Base-by-base conservation (phyloP, 2,888 invertebrate species). In the Sycophila texana region DNA sequence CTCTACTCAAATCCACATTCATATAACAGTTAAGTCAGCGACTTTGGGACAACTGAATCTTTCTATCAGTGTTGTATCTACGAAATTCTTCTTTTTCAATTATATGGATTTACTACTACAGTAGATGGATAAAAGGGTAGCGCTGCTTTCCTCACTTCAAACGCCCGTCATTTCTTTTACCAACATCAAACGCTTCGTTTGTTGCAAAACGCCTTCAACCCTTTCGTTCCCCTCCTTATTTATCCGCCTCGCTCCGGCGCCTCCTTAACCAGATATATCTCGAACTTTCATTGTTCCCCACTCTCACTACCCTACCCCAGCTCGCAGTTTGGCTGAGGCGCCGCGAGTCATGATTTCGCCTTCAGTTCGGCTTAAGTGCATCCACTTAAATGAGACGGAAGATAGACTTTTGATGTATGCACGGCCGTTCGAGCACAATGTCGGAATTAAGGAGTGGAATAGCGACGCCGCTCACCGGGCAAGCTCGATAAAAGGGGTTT, bases 351-450 rank as follows among this genome's bases (percentile, higher is more conserved):
- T 60, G 68, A 68, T 61, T 75, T 22, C 39, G 61, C 16, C 75
- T 75, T 53, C 63, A 39, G 49, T 63, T 73, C 55, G 39, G 49
- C 58, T 71, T 65, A 57, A 71, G 58, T 61, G 61, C 26, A 63
- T 53, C 75, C 20, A 70, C 68, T 76, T 68, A 68, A 68, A 61
- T 39, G 61, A 68, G 53, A 74, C 60, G 67, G 60, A 68, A 75
- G 67, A 30, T 75, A 13, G 67, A 75, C 51, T 61, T 66, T 75
- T 67, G 66, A 26, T 60, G 39, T 60, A 60, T 53, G 74, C 55
- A 14, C 60, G 60, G 67, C 55, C 13, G 22, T 70, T 70, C 39
- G 14, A 12, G 61, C n/a, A 68, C 70, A 70, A 77, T 63, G 76
- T 57, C 22, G 68, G 75, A 76, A 76, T 70, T 76, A 70, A 76